Evolutionary conservation across 2,113 vertebrate species (phyloP), one percentile per base, ranked within the genome.

Genomic region (Anser cygnoides): DNA sequence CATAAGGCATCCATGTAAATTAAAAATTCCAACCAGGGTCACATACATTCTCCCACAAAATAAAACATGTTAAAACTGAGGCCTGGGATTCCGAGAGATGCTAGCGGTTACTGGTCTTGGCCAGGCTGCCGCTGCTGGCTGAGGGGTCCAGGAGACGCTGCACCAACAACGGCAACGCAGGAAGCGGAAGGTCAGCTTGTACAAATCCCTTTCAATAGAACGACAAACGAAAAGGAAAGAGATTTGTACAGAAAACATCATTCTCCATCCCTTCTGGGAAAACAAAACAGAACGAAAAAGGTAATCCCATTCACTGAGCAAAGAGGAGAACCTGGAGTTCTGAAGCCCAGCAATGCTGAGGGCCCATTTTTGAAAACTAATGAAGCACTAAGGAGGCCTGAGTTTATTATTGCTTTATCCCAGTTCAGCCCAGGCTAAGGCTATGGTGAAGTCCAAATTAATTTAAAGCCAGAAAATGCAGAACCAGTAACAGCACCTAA

Each of bases 1-100:
- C 93, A 58, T 97, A 97, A 97, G 97, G 97, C 97, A 97, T 96
- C 81, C 86, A 94, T 84, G 94, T 96, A 91, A 92, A 92, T 97
- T 95, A 96, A 94, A 95, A 94, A 94, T 87, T 94, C 74, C 93
- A 93, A 90, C 62, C 75, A 86, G 93, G 88, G 89, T 94, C 88
- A 83, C 84, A 94, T 84, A 96, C 73, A 89, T 95, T 94, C 87
- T 96, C 92, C 93, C 81, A 87, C 71, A 86, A 96, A 95, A 95
- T 76, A 91, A 92, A 92, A 85, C 0, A 2, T 81, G 70, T 65
- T 96, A 93, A 88, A 96, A 93, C 16, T 12, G 74, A 96, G 85
- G 91, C 79, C 84, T 25, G n/a, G 70, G 83, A 89, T 78, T 95
- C 82, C 81, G 66, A 26, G 75, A 37, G 89, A 84, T 23, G 74